phyloP scores from a whole-genome alignment of 1,140 invertebrate genomes.

The Cydia splendana region DNA sequence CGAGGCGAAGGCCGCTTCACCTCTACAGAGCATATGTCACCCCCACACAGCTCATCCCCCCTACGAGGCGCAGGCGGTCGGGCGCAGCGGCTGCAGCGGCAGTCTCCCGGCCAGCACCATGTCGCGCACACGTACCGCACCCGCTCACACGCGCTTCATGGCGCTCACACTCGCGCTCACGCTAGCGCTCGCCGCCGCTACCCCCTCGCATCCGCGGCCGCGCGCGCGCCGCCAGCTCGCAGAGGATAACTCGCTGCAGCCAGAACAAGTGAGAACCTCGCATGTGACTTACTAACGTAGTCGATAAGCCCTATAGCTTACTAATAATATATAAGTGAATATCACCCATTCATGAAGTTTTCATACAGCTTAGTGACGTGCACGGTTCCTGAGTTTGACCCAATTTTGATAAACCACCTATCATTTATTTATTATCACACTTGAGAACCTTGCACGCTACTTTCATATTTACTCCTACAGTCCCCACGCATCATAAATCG shows the following conservation, averaged over 20 bases:
- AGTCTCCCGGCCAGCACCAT: slow-evolving; percentile 33
- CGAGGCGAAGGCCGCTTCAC: slow-evolving; percentile 20
- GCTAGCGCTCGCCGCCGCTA: slow-evolving; percentile 41
- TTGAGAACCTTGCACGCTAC: background rate
- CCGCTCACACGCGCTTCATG: slow-evolving; percentile 47
- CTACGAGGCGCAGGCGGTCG: slow-evolving; percentile 18
- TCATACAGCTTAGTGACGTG: background rate
- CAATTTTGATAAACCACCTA: background rate
- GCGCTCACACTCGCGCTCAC: slow-evolving; percentile 41
- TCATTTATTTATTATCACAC: background rate
- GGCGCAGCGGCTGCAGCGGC: slow-evolving; percentile 32
- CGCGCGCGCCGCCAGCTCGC: slow-evolving; percentile 59
- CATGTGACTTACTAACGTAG: background rate
- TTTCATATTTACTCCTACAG: background rate
- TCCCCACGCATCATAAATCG: background rate
- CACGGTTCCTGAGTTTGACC: background rate
- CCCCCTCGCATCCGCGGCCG: slow-evolving; percentile 40
- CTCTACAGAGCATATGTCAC: slow-evolving; percentile 11
- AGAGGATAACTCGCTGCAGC: slow-evolving; percentile 65
- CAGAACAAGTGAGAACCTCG: slow-evolving; percentile 32
- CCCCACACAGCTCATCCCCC: slow-evolving; percentile 18
- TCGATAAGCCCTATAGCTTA: background rate
- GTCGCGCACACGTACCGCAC: slow-evolving; percentile 35
- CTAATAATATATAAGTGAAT: background rate
- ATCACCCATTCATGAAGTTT: background rate